These are phyloP conservation scores for Amyelois transitella DNA, from an alignment of 1,140 invertebrate genomes.

Conservation along the genomic window DNA sequence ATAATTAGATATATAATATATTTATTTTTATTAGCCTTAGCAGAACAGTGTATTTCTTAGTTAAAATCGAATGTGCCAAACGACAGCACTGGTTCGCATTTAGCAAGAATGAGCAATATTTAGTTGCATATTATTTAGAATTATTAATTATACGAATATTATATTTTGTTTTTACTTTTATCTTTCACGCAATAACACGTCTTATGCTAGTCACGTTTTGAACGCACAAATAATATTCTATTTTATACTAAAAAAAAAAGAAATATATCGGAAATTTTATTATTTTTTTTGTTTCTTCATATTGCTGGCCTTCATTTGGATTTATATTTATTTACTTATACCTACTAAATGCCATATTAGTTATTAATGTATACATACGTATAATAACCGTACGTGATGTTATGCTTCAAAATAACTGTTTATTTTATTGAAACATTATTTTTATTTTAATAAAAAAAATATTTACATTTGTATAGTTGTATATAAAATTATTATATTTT, in stretches of 20 bases:
- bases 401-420: slow-evolving; percentile 49
- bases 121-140: slow-evolving; percentile 44
- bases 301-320: slow-evolving; percentile 34
- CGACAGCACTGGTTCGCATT: slow-evolving; percentile 61
- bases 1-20: slow-evolving; percentile 35
- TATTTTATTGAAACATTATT: slow-evolving; percentile 49
- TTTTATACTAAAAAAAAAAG: slow-evolving; percentile 13
- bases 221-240: slow-evolving; percentile 51
- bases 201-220: slow-evolving; percentile 71
- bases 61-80: slow-evolving; percentile 69
- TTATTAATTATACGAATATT: slow-evolving; percentile 31
- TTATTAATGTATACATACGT: slow-evolving; percentile 50
- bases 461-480: slow-evolving; percentile 68
- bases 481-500: slow-evolving; percentile 48
- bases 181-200: slow-evolving; percentile 68
- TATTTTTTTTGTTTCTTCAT: slow-evolving; percentile 35
- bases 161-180: slow-evolving; percentile 34
- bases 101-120: slow-evolving; percentile 58
- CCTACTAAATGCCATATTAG: slow-evolving; percentile 71
- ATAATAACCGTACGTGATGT: slow-evolving; percentile 44
- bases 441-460: slow-evolving; percentile 47
- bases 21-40: slow-evolving; percentile 65
- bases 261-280: slow-evolving; percentile 33
- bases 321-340: slow-evolving; percentile 48
- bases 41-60: slow-evolving; percentile 59